Percentiles rank a stretch among this genome's conserved stretches.
Conservation (phyloP, 2,113 vertebrate genomes). For the Girardinichthys multiradiatus region DNA sequence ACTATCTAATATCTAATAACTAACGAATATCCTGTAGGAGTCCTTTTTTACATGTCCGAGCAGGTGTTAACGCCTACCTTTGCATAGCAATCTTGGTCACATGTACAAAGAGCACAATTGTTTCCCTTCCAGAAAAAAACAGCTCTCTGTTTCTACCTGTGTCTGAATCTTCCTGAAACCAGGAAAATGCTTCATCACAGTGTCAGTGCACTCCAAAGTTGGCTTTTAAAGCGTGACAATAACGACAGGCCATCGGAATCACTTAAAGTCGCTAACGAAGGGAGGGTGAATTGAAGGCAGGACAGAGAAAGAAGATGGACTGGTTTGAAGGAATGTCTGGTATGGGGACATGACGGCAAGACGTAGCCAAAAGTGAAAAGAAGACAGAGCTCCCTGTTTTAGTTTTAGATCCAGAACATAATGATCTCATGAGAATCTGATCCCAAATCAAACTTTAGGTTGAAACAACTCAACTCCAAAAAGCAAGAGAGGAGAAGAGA, state of each 20-base stretch:
- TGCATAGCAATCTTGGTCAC: not conserved
- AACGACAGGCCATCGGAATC: constrained; percentile 1
- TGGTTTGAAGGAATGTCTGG: constrained; percentile 66
- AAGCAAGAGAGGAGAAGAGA: constrained; percentile 4
- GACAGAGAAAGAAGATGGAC: constrained; percentile 52
- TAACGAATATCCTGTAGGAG: constrained; percentile 46
- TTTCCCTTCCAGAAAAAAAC: not conserved
- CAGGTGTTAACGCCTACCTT: constrained; percentile 19
- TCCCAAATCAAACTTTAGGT: not conserved
- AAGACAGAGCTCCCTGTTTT: not conserved
- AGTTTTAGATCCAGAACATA: constrained; percentile 5
- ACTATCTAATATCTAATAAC: no score
- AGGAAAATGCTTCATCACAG: not conserved
- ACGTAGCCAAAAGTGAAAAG: constrained; percentile 20
- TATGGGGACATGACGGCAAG: constrained; percentile 54
- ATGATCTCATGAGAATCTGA: not conserved
- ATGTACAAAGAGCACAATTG: not conserved
- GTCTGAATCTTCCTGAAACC: not conserved
- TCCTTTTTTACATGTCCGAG: constrained; percentile 17
- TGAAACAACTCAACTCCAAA: not conserved
- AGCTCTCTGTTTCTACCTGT: not conserved
- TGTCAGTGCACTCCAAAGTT: constrained; percentile 5
- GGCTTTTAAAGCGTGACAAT: not conserved
- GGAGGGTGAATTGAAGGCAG: constrained; percentile 5
- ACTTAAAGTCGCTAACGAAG: constrained; percentile 1